Evolutionary conservation across 1,140 invertebrate genomes (phyloP).

Genomic region (Caenorhabditis tropicalis): DNA sequence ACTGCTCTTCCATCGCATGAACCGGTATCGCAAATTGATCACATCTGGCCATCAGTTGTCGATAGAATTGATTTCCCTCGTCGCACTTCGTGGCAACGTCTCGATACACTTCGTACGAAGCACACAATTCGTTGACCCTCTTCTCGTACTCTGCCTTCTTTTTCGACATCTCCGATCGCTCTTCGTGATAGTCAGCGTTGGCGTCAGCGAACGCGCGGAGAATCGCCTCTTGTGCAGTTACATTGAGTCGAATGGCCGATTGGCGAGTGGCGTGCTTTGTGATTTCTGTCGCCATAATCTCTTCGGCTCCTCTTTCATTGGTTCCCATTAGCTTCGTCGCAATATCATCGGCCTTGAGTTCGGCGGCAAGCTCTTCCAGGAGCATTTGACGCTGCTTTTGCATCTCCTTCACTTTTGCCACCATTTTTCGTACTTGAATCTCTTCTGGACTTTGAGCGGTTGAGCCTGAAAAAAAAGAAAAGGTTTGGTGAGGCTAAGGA

Average conservation of each 20-base stretch:
- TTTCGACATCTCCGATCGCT: neutral
- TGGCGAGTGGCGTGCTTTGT: neutral
- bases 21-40: slow-evolving; percentile 21
- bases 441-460: neutral
- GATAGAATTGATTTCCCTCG: neutral
- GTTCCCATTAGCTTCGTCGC: neutral
- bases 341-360: neutral
- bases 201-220: neutral
- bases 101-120: neutral
- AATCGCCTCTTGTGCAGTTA: slow-evolving; percentile 13
- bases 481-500: too few relatives aligned
- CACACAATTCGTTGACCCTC: neutral
- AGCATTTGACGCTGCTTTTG: neutral
- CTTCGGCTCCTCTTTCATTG: slow-evolving; percentile 7
- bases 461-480: neutral
- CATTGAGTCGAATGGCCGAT: neutral
- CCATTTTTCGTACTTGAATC: neutral
- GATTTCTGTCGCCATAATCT: neutral
- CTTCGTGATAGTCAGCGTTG: slow-evolving; percentile 1
- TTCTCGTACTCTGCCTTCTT: neutral
- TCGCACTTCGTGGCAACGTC: neutral
- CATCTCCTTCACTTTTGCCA: slow-evolving; percentile 1
- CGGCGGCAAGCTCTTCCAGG: neutral
- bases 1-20: slow-evolving; percentile 8
- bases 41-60: slow-evolving; percentile 13